A percentile compares a stretch with the other conserved stretches of the same genome.
phyloP scores from a whole-genome alignment of 2,888 invertebrate genomes.

The Keiferia lycopersicella region DNA sequence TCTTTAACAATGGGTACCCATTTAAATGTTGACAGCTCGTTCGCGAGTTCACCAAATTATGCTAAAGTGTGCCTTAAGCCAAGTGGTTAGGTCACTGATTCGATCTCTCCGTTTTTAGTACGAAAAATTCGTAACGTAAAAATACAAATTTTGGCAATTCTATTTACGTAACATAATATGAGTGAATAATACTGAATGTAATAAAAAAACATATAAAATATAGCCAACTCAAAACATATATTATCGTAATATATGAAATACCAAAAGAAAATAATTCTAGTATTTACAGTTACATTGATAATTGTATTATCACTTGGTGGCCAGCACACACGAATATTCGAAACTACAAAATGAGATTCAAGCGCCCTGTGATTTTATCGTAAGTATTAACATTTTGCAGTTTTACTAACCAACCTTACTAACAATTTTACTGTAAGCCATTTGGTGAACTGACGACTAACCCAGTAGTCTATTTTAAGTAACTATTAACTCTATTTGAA shows the following conservation, averaged over 20 bases:
- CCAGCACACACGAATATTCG: background rate
- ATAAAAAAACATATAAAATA: no score
- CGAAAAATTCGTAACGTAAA: no score
- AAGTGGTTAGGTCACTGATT: conserved; percentile 14
- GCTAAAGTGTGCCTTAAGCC: conserved; percentile 16
- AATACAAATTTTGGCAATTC: no score
- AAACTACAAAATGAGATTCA: conserved; percentile 16
- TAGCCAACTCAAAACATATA: no score
- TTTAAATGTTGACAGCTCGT: conserved; percentile 2
- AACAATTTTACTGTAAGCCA: background rate
- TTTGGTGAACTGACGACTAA: conserved; percentile 21
- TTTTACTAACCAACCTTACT: background rate
- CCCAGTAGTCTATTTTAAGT: background rate
- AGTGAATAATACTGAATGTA: no score
- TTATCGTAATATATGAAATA: no score
- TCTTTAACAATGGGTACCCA: background rate
- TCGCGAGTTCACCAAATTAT: conserved; percentile 21
- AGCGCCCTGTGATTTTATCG: conserved; percentile 19
- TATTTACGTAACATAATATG: no score
- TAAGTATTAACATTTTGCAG: background rate
- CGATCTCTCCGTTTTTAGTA: background rate
- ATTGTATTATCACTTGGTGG: background rate
- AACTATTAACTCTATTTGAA: background rate
- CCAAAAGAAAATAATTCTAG: no score
- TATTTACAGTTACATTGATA: background rate